phyloP scores from a whole-genome alignment of 2,113 vertebrate species.

The Nyctereutes procyonoides region DNA sequence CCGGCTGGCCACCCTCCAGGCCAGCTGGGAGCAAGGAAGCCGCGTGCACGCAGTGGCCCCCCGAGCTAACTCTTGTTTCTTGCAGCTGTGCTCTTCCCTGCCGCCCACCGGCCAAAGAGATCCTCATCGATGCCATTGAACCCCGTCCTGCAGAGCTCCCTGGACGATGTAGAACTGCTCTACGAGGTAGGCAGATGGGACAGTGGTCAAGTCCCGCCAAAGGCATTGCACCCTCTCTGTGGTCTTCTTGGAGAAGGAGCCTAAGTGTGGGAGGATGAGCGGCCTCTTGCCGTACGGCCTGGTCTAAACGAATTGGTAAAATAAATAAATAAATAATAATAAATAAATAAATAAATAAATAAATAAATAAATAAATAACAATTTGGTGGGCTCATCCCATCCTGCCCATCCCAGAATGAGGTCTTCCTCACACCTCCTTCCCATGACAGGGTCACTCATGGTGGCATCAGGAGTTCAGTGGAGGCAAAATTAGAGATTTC shows the following conservation, averaged over 20 bases:
- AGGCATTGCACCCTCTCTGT: accelerated
- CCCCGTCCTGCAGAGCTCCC: constrained; percentile 91
- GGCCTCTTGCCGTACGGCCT: accelerated
- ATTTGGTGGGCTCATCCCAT: not conserved
- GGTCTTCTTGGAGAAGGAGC: not conserved
- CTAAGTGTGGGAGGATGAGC: not conserved
- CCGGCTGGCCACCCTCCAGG: not conserved
- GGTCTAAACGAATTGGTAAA: not conserved
- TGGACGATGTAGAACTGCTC: constrained; percentile 93
- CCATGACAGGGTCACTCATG: not conserved
- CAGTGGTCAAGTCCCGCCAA: not conserved
- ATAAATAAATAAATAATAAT: too few species aligned
- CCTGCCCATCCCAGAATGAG: too few species aligned
- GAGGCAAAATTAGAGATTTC: not conserved
- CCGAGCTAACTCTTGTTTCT: constrained; percentile 56
- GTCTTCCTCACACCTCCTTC: not conserved
- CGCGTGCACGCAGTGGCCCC: accelerated
- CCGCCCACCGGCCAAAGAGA: constrained; percentile 90
- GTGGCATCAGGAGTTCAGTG: not conserved
- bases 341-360: too few species aligned
- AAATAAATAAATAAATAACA: too few species aligned
- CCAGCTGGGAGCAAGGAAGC: accelerated
- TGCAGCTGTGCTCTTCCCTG: constrained; percentile 91
- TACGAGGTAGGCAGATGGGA: constrained; percentile 81
- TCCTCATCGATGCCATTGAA: constrained; percentile 87